These are phyloP conservation scores for Ceratoteleas bidentatus DNA, from an alignment of 1,140 invertebrate genomes.

Conservation along the genomic window DNA sequence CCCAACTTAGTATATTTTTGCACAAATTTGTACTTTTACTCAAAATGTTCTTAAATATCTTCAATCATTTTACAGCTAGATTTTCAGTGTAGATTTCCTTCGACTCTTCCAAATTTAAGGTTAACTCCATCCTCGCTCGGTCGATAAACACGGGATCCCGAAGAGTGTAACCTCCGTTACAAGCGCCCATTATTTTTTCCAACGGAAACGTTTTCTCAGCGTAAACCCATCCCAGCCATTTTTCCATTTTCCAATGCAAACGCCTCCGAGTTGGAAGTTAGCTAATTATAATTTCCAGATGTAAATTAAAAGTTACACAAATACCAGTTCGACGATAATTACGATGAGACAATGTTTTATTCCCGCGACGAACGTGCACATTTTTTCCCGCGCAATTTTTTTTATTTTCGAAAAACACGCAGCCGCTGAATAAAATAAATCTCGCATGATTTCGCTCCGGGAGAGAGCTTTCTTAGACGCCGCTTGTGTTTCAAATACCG, in stretches of 20 bases:
- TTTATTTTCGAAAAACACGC: conserved; percentile 25
- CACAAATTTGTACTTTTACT: too few relatives aligned
- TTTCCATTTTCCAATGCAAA: conserved; percentile 10
- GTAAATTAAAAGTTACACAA: conserved; percentile 32
- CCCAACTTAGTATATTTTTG: too few relatives aligned
- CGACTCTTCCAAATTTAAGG: too few relatives aligned
- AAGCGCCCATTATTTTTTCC: too few relatives aligned
- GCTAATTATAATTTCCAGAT: conserved; percentile 33
- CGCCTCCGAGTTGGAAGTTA: conserved; percentile 8
- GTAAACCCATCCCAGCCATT: not conserved
- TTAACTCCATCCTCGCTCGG: too few relatives aligned
- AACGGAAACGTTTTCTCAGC: too few relatives aligned
- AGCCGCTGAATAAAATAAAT: conserved; percentile 41
- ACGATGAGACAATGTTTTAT: conserved; percentile 18
- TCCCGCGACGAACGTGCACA: not conserved
- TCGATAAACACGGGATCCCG: too few relatives aligned
- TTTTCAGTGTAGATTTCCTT: too few relatives aligned
- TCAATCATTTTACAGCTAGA: too few relatives aligned
- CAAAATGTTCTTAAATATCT: too few relatives aligned
- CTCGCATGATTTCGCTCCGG: conserved; percentile 46
- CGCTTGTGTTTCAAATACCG: conserved; percentile 62
- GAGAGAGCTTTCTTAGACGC: conserved; percentile 54
- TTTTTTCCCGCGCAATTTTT: conserved; percentile 7
- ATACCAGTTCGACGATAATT: conserved; percentile 14
- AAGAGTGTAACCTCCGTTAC: too few relatives aligned